Conservation (phyloP, 2,113 vertebrate genomes). For the Brachionichthys hirsutus region DNA sequence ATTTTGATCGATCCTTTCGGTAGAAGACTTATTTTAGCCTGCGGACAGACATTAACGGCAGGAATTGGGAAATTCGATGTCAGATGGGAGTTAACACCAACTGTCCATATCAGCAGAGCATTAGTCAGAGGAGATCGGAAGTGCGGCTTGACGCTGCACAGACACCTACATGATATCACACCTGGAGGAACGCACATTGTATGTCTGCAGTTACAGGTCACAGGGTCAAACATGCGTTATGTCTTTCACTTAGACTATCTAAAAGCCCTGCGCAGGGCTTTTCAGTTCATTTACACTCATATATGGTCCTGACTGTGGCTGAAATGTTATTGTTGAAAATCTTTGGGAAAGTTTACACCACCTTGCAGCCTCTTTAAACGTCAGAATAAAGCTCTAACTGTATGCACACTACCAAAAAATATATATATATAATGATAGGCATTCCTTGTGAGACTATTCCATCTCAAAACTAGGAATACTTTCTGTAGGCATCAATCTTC, state of each 20-base stretch:
- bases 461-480: too few species aligned
- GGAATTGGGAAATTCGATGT: slow-evolving; percentile 42
- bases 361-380: neutral
- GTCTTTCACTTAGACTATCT: slow-evolving; percentile 48
- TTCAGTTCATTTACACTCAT: slow-evolving; percentile 23
- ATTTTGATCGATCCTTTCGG: too few species aligned
- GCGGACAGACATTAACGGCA: slow-evolving; percentile 53
- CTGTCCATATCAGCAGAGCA: slow-evolving; percentile 50
- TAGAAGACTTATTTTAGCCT: slow-evolving; percentile 48
- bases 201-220: slow-evolving; percentile 21
- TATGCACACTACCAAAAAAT: neutral
- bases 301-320: slow-evolving; percentile 10
- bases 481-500: too few species aligned
- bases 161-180: slow-evolving; percentile 52
- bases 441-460: too few species aligned
- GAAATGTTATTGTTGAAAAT: neutral
- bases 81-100: slow-evolving; percentile 59
- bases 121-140: slow-evolving; percentile 33
- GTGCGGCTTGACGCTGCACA: slow-evolving; percentile 47
- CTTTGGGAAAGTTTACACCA: neutral
- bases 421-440: too few species aligned
- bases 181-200: slow-evolving; percentile 14
- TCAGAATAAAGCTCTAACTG: neutral
- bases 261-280: slow-evolving; percentile 16
- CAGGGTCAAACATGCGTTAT: slow-evolving; percentile 30